These are phyloP conservation scores for Cheilosia scutellata DNA, from an alignment of 2,888 invertebrate species.

Conservation along the genomic window DNA sequence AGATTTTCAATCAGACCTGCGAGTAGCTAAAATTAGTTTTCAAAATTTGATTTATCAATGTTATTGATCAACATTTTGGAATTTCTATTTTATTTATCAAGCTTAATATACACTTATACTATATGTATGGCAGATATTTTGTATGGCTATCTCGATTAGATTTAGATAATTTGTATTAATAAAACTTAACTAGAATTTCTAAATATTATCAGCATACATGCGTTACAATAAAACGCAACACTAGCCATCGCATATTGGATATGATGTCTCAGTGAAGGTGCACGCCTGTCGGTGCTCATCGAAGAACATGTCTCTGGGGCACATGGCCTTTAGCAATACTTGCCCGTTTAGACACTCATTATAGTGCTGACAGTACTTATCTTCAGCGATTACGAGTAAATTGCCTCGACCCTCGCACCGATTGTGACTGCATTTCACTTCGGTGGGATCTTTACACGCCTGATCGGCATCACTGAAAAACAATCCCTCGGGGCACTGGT, in stretches of 20 bases:
- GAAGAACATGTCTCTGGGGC: constrained; percentile 80
- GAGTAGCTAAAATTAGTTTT: too few relatives aligned
- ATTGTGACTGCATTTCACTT: constrained; percentile 78
- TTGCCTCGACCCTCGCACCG: constrained; percentile 82
- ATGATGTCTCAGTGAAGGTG: constrained; percentile 29
- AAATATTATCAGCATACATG: background rate
- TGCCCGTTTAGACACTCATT: constrained; percentile 77
- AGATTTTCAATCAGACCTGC: too few relatives aligned
- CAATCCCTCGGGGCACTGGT: constrained; percentile 78
- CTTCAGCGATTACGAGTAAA: constrained; percentile 77
- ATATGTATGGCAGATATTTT: too few relatives aligned
- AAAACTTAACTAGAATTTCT: too few relatives aligned
- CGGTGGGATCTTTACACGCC: constrained; percentile 75
- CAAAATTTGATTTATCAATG: too few relatives aligned
- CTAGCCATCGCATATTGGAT: constrained; percentile 76
- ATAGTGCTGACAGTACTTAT: constrained; percentile 80
- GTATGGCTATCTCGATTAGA: too few relatives aligned
- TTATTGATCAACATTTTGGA: too few relatives aligned
- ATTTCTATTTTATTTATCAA: too few relatives aligned
- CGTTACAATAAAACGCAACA: background rate
- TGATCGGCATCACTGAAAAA: constrained; percentile 77
- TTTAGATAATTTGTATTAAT: too few relatives aligned
- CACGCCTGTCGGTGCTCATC: constrained; percentile 79
- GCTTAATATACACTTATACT: too few relatives aligned
- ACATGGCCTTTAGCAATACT: constrained; percentile 69